A percentile compares a stretch with the other conserved stretches of the same genome.
These are phyloP conservation scores for Crotophaga sulcirostris DNA, from an alignment of 2,113 vertebrate genomes.

Conservation along the genomic window DNA sequence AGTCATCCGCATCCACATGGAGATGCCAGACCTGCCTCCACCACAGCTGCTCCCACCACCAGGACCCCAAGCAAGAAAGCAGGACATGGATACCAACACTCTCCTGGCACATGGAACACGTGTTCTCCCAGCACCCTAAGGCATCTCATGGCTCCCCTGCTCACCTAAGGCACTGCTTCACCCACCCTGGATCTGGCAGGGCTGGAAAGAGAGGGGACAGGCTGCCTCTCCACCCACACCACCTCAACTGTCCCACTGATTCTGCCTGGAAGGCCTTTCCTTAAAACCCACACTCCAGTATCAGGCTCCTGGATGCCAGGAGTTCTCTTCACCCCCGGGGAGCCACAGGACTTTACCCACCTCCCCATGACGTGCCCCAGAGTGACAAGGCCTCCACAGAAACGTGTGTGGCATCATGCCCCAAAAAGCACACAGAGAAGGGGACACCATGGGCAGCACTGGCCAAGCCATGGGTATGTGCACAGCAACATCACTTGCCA, in stretches of 20 bases:
- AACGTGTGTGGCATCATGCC: fast-evolving
- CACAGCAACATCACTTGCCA: not conserved
- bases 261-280: not conserved
- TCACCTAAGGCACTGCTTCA: not conserved
- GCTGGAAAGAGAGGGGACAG: not conserved
- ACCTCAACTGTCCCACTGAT: not conserved
- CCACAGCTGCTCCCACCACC: not conserved
- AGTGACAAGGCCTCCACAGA: not conserved
- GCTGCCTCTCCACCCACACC: not conserved
- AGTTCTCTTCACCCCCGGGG: not conserved
- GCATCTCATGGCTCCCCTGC: fast-evolving
- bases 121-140: not conserved
- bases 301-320: not conserved
- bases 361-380: fast-evolving
- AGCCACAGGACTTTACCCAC: not conserved
- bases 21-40: not conserved
- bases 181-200: not conserved
- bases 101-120: not conserved
- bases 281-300: not conserved
- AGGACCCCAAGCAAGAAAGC: not conserved
- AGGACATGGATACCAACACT: not conserved
- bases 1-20: not conserved
- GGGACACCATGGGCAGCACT: not conserved
- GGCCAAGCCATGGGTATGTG: fast-evolving
- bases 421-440: not conserved